Base-by-base conservation (phyloP, 2,113 vertebrate species). In the Zeus faber region DNA sequence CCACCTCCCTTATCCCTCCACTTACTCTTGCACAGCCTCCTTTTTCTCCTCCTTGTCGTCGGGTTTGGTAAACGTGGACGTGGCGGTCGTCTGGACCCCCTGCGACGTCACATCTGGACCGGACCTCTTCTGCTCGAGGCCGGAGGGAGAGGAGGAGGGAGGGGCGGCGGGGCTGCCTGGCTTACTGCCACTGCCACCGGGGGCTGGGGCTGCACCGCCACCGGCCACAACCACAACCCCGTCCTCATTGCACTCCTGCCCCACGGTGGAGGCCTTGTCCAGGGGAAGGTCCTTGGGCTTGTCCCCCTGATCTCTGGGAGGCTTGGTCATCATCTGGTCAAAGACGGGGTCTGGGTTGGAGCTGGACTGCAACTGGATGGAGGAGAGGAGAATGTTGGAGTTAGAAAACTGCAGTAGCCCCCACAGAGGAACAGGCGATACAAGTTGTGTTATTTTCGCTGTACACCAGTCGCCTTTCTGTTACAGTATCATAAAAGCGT, bases 1-100 rank as follows among this genome's bases (percentile, higher is more conserved):
- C 6, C 5, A 3, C 5, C 43, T 9, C 29, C 9, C 23, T 1
- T 6, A n/a, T 2, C 13, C 3, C 0, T 29, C 46, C 24, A 96
- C 97, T 95, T 80, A 99, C 97, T 99, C 96, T 56, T 93, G 86
- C 55, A 96, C 89, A 2, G 91, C 84, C 72, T 91, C 95, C 58
- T 94, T 97, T 77, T 95, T 97, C 65, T 98, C 96, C 29, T 99
- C 95, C 80, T 94, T 94, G 39, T 97, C 95, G 22, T 97, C 95
- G 37, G 92, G 89, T 73, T 96, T 98, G 60, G 78, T 88, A 49
- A 94, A 93, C 2, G 90, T 87, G 3, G 92, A 92, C 0, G 92
- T 91, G 37, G 91, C 88, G 0, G 91, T 93, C 3, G 96, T 99
- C 82, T 99, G 97, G 13, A 98, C 93, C 16, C 94, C 96, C 67